These are phyloP conservation scores for Vespertilio murinus DNA, from an alignment of 2,797 vertebrate species.

Conservation along the genomic window DNA sequence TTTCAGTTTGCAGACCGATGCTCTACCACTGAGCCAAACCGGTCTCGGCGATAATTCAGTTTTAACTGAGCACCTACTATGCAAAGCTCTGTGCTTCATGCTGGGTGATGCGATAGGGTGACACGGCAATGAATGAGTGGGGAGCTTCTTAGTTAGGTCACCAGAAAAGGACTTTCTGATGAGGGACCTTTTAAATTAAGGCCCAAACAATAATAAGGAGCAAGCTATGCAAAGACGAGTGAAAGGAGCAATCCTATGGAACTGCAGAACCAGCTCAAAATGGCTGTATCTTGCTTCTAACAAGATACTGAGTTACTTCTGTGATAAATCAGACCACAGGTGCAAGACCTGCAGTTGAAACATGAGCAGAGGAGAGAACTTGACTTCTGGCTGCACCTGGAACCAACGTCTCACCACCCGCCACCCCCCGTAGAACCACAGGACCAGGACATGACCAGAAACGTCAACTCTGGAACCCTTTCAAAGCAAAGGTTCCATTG, in stretches of 20 bases:
- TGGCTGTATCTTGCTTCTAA: not conserved
- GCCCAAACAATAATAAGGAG: not conserved
- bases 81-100: not conserved
- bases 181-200: not conserved
- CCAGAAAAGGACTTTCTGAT: not conserved
- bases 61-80: not conserved
- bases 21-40: too few relatives aligned
- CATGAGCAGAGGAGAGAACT: not conserved
- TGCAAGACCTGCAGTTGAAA: not conserved
- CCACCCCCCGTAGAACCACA: not conserved
- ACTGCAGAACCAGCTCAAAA: not conserved
- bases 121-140: not conserved
- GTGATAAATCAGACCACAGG: not conserved
- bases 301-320: not conserved
- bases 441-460: not conserved
- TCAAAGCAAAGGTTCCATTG: not conserved
- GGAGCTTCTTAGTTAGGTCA: not conserved
- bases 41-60: not conserved
- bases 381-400: not conserved
- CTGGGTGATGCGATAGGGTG: not conserved
- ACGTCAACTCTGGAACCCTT: not conserved
- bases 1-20: too few relatives aligned
- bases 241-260: not conserved
- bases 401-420: not conserved
- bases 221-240: not conserved